Conservation (phyloP, 2,113 vertebrate species). For the Opisthocomus hoazin region DNA sequence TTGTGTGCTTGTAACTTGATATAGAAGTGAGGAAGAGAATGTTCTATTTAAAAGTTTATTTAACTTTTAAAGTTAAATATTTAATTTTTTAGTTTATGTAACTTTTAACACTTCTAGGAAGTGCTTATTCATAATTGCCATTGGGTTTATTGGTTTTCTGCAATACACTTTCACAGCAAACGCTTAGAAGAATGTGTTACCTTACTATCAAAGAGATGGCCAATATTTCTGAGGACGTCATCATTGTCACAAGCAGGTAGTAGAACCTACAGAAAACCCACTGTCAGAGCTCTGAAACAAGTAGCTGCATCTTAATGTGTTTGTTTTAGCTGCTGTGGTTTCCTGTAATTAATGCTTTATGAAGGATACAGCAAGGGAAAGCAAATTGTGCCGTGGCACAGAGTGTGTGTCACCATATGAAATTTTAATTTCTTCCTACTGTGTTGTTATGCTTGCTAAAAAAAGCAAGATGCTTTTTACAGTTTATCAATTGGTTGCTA, state of each 20-base stretch:
- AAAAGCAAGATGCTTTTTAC: background rate
- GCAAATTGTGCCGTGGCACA: background rate
- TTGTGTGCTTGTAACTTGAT: background rate
- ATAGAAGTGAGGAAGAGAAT: background rate
- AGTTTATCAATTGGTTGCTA: fast-evolving
- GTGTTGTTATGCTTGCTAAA: background rate
- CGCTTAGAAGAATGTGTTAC: conserved; percentile 95
- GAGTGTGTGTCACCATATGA: too few species aligned
- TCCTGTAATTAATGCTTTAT: background rate
- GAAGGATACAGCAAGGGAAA: background rate
- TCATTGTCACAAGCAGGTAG: conserved; percentile 99
- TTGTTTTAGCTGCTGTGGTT: background rate
- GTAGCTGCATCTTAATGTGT: background rate
- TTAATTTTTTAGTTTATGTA: background rate
- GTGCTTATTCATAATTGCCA: background rate
- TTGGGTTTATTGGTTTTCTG: background rate
- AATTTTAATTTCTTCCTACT: background rate
- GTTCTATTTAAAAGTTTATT: background rate
- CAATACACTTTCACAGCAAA: conserved; percentile 80
- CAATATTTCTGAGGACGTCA: conserved; percentile 97
- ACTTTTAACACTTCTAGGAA: background rate
- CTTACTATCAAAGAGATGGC: conserved; percentile 99
- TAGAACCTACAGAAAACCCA: background rate
- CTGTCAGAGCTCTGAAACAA: background rate
- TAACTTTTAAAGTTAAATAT: background rate